Evolutionary conservation across 2,888 invertebrate species (phyloP), one percentile per base, ranked within the genome.

Genomic region (Cinara cedri): DNA sequence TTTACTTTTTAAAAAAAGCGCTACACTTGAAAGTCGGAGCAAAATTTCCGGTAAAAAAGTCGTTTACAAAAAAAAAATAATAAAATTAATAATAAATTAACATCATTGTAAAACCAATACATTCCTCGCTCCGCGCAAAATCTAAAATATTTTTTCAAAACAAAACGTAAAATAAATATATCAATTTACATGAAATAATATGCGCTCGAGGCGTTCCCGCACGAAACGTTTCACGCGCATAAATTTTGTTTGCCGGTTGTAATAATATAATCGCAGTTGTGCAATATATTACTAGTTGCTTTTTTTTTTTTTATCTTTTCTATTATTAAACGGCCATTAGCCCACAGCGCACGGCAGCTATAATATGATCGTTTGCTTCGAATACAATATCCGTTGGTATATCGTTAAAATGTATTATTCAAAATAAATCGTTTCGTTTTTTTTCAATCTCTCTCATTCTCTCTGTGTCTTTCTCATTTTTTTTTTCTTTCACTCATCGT

Each of bases 131-230:
- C n/a, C n/a, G n/a, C n/a, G n/a, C n/a, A n/a, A n/a, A n/a, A n/a
- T n/a, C n/a, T n/a, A n/a, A n/a, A n/a, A n/a, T n/a, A n/a, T n/a
- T n/a, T n/a, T n/a, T n/a, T n/a, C n/a, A n/a, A 16, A 66, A 66
- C 8, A 46, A 21, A 66, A 19, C 49, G 4, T 13, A 19, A 13
- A 54, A 24, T 46, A 21, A 24, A 26, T 34, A 74, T 42, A 63
- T 74, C 51, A 63, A 63, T 74, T 74, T 74, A 63, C n/a, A n/a
- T 63, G 16, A 10, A 34, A n/a, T n/a, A n/a, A n/a, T n/a, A n/a
- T 6, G 19, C 16, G 16, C 62, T 51, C 34, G 19, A 6, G 51
- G 72, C 51, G 8, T 8, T 46, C 46, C 26, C 3, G 49, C 34
- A 46, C 13, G 6, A 34, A 72, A 60, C 19, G 42, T 21, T 21